Percentiles rank a stretch among this genome's conserved stretches.
Conservation (phyloP, 2,797 vertebrate genomes). For the Anabas testudineus region DNA sequence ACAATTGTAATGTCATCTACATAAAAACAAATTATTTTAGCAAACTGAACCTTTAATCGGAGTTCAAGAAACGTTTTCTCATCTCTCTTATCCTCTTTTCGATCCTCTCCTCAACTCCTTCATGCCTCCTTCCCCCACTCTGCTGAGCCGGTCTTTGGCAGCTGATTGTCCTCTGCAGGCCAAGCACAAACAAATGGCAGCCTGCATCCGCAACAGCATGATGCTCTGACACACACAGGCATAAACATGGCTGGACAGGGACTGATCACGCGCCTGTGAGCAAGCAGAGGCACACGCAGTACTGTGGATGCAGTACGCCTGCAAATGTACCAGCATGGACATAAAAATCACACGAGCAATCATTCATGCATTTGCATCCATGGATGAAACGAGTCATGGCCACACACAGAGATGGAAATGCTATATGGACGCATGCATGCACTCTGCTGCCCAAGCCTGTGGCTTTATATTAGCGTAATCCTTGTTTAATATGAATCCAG, state of each 20-base stretch:
- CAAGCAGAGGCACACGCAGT: constrained; percentile 42
- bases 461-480: constrained; percentile 63
- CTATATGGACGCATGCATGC: constrained; percentile 36
- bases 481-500: constrained; percentile 65
- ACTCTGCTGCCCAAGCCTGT: constrained; percentile 25
- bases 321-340: constrained; percentile 51
- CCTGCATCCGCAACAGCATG: constrained; percentile 57
- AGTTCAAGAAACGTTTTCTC: constrained; percentile 15
- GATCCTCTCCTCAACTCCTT: constrained; percentile 27
- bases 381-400: constrained; percentile 26
- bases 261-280: constrained; percentile 44
- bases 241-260: constrained; percentile 46
- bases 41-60: constrained; percentile 1
- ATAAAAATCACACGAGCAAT: constrained; percentile 48
- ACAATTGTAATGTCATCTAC: not conserved
- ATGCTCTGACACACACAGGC: constrained; percentile 62
- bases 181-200: constrained; percentile 77
- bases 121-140: constrained; percentile 23
- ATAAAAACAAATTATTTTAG: not conserved
- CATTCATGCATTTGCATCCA: constrained; percentile 41
- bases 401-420: constrained; percentile 49
- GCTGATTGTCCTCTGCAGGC: constrained; percentile 52
- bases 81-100: constrained; percentile 43
- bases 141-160: constrained; percentile 66
- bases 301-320: constrained; percentile 25